These are phyloP conservation scores for Nineta flava DNA, from an alignment of 2,888 invertebrate species.

Conservation along the genomic window DNA sequence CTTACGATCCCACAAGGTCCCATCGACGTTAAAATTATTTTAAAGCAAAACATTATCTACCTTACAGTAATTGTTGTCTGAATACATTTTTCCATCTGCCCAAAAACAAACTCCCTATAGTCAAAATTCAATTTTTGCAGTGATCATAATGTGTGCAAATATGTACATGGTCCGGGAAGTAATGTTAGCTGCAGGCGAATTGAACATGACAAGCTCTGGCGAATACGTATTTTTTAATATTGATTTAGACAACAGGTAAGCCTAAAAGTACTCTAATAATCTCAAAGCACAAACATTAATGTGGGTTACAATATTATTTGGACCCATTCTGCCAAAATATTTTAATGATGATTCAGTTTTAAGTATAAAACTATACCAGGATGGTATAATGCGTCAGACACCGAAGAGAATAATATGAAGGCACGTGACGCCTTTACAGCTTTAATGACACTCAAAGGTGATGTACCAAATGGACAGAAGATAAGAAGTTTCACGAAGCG, in stretches of 20 bases:
- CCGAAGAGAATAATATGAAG: slow-evolving; percentile 61
- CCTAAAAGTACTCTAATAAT: slow-evolving; percentile 8
- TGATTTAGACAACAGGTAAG: slow-evolving; percentile 89
- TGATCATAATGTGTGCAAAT: slow-evolving; percentile 88
- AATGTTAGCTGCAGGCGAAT: slow-evolving; percentile 81
- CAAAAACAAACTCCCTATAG: no score
- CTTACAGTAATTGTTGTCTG: neutral
- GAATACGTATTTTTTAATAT: slow-evolving; percentile 98
- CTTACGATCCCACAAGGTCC: no score
- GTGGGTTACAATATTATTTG: slow-evolving; percentile 8
- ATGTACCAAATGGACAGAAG: slow-evolving; percentile 61
- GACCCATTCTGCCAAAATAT: neutral
- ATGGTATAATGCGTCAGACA: slow-evolving; percentile 73
- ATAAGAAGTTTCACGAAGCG: slow-evolving; percentile 61
- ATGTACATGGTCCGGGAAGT: slow-evolving; percentile 79
- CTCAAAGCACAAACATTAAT: neutral
- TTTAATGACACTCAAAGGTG: slow-evolving; percentile 74
- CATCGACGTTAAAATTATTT: no score
- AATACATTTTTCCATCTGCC: neutral
- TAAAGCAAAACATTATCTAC: no score
- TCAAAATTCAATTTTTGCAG: slow-evolving; percentile 37
- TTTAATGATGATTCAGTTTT: neutral
- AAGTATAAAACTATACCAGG: neutral
- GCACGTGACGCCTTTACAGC: slow-evolving; percentile 77
- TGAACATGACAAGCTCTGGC: slow-evolving; percentile 90